These are phyloP conservation scores for Coremacera marginata DNA, from an alignment of 2,888 invertebrate species.

Conservation along the genomic window DNA sequence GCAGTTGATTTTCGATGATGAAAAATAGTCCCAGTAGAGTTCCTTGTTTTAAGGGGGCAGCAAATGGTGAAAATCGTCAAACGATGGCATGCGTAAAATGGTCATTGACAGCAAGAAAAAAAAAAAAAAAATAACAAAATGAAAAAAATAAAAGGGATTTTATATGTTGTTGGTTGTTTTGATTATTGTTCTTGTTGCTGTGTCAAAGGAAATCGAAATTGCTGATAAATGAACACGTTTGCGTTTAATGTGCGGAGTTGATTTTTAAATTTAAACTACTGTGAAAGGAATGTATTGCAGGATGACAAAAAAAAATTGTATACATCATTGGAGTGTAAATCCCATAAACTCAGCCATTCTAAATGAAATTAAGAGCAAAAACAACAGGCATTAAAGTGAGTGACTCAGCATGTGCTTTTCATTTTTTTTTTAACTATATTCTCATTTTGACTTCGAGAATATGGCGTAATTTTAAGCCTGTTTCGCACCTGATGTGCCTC, in stretches of 20 bases:
- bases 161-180: conserved; percentile 17
- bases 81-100: conserved; percentile 36
- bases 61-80: conserved; percentile 35
- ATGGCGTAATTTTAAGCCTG: not conserved
- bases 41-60: not conserved
- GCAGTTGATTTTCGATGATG: conserved; percentile 31
- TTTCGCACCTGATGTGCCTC: not conserved
- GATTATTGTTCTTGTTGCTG: not conserved
- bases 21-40: conserved; percentile 30
- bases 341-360: no score
- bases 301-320: no score
- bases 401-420: not conserved
- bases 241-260: not conserved
- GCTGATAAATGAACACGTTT: conserved; percentile 14
- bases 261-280: not conserved
- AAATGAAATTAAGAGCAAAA: not conserved
- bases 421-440: not conserved
- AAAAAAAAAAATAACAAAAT: not conserved
- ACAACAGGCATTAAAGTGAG: not conserved
- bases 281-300: not conserved
- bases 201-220: not conserved
- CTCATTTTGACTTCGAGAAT: not conserved
- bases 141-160: not conserved
- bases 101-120: not conserved
- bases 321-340: no score